Conservation (phyloP, 1,140 invertebrate genomes). For the Drosophila cardini region DNA sequence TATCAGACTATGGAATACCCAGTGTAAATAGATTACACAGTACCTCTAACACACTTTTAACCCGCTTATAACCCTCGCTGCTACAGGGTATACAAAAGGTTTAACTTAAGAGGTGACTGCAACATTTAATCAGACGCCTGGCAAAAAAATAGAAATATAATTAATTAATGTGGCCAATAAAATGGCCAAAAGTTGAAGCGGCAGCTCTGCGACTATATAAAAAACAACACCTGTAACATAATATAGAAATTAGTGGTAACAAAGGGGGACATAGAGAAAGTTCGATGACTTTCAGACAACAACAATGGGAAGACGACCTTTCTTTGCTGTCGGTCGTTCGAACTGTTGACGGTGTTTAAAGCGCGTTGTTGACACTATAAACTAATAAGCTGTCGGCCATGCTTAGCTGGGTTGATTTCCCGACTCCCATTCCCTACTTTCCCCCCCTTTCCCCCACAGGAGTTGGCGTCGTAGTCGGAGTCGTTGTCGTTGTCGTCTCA, state of each 20-base stretch:
- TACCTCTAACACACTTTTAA: too few relatives aligned
- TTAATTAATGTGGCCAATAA: conserved; percentile 47
- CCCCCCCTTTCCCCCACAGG: too few relatives aligned
- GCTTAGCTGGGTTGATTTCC: conserved; percentile 20
- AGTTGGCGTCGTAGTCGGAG: conserved; percentile 6
- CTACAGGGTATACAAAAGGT: neutral
- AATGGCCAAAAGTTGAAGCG: conserved; percentile 8
- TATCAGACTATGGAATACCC: too few relatives aligned
- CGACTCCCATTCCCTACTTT: neutral
- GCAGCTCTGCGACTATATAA: neutral
- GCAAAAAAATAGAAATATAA: conserved; percentile 28
- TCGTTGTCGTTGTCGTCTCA: neutral
- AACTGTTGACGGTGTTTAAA: conserved; percentile 43
- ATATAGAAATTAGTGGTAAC: conserved; percentile 73
- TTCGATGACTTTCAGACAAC: conserved; percentile 72
- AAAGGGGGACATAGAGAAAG: conserved; percentile 69
- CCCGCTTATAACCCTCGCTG: too few relatives aligned
- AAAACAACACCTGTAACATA: conserved; percentile 64
- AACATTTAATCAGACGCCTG: conserved; percentile 5
- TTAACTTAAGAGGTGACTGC: conserved; percentile 24
- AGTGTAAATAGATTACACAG: too few relatives aligned
- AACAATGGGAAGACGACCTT: conserved; percentile 56
- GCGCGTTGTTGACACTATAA: conserved; percentile 80
- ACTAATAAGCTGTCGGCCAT: conserved; percentile 73
- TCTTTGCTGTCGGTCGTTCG: conserved; percentile 45